Evolutionary conservation across 2,888 invertebrate genomes (phyloP).

Genomic region (Agrochola macilenta): DNA sequence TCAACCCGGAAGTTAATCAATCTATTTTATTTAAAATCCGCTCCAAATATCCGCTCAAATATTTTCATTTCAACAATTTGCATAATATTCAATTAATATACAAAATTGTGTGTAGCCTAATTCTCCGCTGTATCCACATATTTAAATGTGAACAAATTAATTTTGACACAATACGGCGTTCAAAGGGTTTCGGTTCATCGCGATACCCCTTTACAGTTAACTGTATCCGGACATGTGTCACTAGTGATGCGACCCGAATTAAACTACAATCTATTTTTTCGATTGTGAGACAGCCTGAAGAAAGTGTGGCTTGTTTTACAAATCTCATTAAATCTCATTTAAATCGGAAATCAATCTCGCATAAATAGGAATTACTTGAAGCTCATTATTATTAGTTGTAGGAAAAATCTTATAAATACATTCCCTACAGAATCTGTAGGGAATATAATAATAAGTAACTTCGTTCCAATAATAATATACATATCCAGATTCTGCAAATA

Average conservation of each 20-base stretch:
- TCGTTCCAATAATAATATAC: too few relatives aligned
- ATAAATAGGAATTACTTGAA: background rate
- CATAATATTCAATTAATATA: constrained; percentile 60
- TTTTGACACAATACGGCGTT: constrained; percentile 55
- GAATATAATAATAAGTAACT: background rate
- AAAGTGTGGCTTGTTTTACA: background rate
- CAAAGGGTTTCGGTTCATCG: constrained; percentile 59
- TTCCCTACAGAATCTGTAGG: background rate
- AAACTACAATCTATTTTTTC: constrained; percentile 24
- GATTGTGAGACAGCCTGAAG: background rate
- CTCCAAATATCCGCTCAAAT: constrained; percentile 19
- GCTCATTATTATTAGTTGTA: background rate
- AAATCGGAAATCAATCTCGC: background rate
- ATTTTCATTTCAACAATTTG: constrained; percentile 48
- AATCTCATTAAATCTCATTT: too few relatives aligned
- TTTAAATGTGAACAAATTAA: constrained; percentile 66
- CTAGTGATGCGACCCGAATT: constrained; percentile 43
- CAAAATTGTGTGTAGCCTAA: constrained; percentile 55
- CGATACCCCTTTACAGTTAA: constrained; percentile 51
- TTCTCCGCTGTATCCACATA: constrained; percentile 41
- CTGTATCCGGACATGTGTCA: constrained; percentile 36
- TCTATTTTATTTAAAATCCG: constrained; percentile 19
- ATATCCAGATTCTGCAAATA: too few relatives aligned
- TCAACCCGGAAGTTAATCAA: constrained; percentile 21
- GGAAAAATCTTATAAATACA: background rate